Percentiles rank a stretch among this genome's conserved stretches.
phyloP scores from a whole-genome alignment of 2,797 vertebrate genomes.

The Stomatorhinus walkeri region DNA sequence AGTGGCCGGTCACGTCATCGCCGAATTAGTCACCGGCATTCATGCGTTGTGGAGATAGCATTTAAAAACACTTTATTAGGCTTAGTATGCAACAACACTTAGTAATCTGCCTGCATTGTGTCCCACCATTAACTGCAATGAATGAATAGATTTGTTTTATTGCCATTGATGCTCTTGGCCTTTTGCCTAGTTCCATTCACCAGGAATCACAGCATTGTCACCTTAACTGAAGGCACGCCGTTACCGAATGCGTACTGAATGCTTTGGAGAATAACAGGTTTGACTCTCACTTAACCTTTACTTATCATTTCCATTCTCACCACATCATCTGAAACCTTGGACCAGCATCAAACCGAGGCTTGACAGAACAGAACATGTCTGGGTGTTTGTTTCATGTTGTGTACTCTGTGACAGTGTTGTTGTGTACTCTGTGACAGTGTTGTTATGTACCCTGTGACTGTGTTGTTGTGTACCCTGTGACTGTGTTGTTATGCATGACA shows the following conservation, averaged over 20 bases:
- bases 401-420: background rate
- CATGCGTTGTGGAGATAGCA: background rate
- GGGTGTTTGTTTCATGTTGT: background rate
- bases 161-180: background rate
- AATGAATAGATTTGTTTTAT: background rate
- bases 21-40: background rate
- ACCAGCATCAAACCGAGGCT: background rate
- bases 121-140: background rate
- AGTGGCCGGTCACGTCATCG: background rate
- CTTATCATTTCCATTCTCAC: background rate
- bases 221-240: background rate
- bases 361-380: background rate
- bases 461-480: background rate
- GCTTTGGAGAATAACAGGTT: background rate
- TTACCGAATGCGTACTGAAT: background rate
- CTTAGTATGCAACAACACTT: background rate
- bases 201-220: background rate
- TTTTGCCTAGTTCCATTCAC: background rate
- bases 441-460: background rate
- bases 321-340: background rate
- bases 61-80: background rate
- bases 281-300: conserved; percentile 4
- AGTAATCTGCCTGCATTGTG: background rate
- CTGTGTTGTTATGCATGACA: background rate
- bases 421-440: background rate